These are phyloP conservation scores for Alcedo atthis DNA, from an alignment of 2,797 vertebrate species.

Conservation along the genomic window DNA sequence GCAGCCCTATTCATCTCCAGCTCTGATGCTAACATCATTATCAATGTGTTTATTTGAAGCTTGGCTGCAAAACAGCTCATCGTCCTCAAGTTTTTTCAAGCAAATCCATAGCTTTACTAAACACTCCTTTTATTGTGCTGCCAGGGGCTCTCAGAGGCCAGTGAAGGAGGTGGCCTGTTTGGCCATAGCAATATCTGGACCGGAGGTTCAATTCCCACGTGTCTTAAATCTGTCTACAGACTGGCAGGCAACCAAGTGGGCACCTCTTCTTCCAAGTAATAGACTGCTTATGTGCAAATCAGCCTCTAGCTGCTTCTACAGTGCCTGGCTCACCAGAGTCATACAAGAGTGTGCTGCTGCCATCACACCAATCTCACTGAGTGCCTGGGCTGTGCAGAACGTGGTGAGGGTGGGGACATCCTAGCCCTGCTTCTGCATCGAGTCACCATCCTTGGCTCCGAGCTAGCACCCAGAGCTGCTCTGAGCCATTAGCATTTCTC, in stretches of 20 bases:
- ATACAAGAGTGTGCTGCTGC: background rate
- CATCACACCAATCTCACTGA: rapidly evolving
- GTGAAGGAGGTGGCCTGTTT: constrained; percentile 24
- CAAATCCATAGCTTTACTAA: background rate
- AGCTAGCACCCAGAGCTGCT: background rate
- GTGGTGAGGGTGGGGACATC: background rate
- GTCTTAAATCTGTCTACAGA: constrained; percentile 48
- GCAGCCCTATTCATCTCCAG: background rate
- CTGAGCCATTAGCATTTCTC: background rate
- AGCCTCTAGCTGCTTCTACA: background rate
- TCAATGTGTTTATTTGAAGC: constrained; percentile 28
- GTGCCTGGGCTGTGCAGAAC: background rate
- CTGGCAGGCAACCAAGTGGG: constrained; percentile 10
- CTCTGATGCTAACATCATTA: background rate
- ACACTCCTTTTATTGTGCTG: constrained; percentile 48
- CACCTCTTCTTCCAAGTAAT: background rate
- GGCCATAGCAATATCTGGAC: background rate
- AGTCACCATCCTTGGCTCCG: background rate
- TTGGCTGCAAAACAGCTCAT: constrained; percentile 54
- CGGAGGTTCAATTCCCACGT: background rate
- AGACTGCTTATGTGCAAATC: background rate
- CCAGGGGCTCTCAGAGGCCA: constrained; percentile 25
- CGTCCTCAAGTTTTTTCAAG: background rate
- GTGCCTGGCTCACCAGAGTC: background rate
- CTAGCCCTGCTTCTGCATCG: background rate